phyloP scores from a whole-genome alignment of 2,888 invertebrate species.

The Mimachlamys varia region DNA sequence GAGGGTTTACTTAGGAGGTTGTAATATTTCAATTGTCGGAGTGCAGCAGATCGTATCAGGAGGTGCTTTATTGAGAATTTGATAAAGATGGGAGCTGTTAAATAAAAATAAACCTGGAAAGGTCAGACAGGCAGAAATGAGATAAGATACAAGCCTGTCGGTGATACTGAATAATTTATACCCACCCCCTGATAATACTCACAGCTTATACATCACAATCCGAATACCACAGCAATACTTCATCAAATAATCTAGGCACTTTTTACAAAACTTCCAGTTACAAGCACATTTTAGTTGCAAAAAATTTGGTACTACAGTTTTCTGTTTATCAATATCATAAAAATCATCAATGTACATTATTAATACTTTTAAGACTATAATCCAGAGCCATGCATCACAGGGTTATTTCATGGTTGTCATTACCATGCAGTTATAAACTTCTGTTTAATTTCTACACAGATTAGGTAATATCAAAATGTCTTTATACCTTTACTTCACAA shows the following conservation, averaged over 20 bases:
- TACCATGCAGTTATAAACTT: no score
- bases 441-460: no score
- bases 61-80: neutral
- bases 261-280: no score
- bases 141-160: neutral
- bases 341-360: no score
- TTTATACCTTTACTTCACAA: no score
- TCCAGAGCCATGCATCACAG: no score
- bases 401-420: no score
- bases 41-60: neutral
- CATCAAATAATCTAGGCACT: neutral
- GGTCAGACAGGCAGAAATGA: conserved; percentile 1
- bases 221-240: neutral
- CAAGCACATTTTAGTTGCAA: no score
- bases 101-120: neutral
- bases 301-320: no score
- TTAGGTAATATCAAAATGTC: no score
- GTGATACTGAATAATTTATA: conserved; percentile 2
- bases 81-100: neutral
- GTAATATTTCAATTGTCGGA: neutral
- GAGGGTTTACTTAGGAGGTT: neutral
- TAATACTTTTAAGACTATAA: no score
- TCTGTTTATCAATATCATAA: no score
- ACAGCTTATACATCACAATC: neutral
- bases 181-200: neutral